Evolutionary conservation across 1,140 invertebrate species (phyloP), one percentile per base, ranked within the genome.

Genomic region (Asobara japonica): DNA sequence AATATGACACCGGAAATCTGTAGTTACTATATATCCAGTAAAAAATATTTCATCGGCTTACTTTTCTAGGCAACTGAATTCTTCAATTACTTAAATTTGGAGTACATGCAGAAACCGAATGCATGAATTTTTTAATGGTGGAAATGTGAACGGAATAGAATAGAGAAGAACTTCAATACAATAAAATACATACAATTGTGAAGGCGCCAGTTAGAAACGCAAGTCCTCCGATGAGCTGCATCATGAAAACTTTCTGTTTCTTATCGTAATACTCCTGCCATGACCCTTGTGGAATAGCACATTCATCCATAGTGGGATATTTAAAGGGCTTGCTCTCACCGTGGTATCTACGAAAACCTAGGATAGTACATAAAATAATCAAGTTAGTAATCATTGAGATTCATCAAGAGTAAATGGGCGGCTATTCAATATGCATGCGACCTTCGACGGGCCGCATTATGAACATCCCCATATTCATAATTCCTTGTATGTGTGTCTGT

Each of bases 221-320:
- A 73, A 94, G 71, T n/a, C 94, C 93, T 60, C 88, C 77, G 27
- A 88, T 72, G n/a, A 95, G 86, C 20, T 90, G 87, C 7, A 89
- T 78, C 79, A 94, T 95, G 86, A 93, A 93, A 79, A 89, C 91
- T 65, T 86, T 85, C 75, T 95, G 91, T 30, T 88, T 89, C 27
- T 89, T 88, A 68, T 91, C 89, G 80, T 94, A 82, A 30, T 89
- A 79, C 18, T 91, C 90, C 77, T 93, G 86, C 94, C 94, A 96
- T 10, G 91, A 91, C 25, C 94, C 94, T 61, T 88, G 84, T 4
- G 94, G 93, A 13, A 91, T 88, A 3, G 92, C 92, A 79, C 94
- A 79, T 76, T 95, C 93, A 79, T 94, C 92, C 89, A 94, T 91
- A 11, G 87, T 90, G 16, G 90, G 80, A 3, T 73, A 70, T 65